These are phyloP conservation scores for Serranus cabrilla DNA, from an alignment of 2,797 vertebrate genomes.

Conservation along the genomic window DNA sequence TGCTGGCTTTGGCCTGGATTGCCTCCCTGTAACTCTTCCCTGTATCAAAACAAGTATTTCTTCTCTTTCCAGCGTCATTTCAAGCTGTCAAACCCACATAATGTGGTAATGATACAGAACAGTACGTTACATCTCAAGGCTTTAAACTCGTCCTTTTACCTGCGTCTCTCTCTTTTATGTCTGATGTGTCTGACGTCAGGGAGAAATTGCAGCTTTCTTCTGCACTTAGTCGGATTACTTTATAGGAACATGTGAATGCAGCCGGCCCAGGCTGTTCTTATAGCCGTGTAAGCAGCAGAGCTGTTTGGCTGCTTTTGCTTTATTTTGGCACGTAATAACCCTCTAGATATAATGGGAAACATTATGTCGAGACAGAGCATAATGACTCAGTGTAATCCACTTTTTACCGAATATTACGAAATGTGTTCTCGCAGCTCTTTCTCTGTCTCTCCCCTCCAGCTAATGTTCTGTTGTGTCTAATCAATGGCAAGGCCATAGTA, in stretches of 20 bases:
- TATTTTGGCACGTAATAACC: constrained; percentile 47
- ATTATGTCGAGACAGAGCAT: constrained; percentile 48
- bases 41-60: constrained; percentile 21
- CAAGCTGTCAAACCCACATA: constrained; percentile 2
- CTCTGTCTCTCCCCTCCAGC: constrained; percentile 59
- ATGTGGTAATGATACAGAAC: background rate
- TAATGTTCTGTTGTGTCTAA: constrained; percentile 79
- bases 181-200: constrained; percentile 15
- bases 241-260: constrained; percentile 9
- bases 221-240: constrained; percentile 38
- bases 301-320: constrained; percentile 31
- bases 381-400: constrained; percentile 67
- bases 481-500: constrained; percentile 71
- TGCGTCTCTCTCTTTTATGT: constrained; percentile 27
- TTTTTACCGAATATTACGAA: constrained; percentile 62
- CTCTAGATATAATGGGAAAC: constrained; percentile 52
- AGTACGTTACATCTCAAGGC: background rate
- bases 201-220: constrained; percentile 51
- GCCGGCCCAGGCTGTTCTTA: background rate
- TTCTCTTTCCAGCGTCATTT: background rate
- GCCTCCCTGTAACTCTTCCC: background rate
- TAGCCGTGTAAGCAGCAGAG: constrained; percentile 23
- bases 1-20: no score
- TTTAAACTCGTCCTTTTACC: constrained; percentile 21
- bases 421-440: constrained; percentile 58